Evolutionary conservation across 2,797 vertebrate species (phyloP).

Genomic region (Rhabdophis nuchalis): DNA sequence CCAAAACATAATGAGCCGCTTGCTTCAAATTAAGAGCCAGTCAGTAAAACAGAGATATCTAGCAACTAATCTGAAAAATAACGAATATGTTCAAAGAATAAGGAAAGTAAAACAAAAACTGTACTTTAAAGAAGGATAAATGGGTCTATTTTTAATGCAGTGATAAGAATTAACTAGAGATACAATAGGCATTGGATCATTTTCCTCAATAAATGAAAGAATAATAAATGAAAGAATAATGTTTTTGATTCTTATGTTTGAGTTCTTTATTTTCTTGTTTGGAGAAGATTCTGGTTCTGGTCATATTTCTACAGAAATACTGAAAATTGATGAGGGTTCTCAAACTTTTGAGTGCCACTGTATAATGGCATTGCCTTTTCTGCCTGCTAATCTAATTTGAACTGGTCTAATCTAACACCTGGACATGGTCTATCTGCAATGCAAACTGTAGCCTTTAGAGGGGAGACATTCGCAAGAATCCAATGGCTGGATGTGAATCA

Average conservation of each 20-base stretch:
- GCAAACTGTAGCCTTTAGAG: not conserved
- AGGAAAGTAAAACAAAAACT: not conserved
- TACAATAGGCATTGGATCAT: not conserved
- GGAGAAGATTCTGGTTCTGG: not conserved
- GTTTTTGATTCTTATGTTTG: not conserved
- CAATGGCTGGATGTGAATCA: not conserved
- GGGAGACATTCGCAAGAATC: not conserved
- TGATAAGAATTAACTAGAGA: not conserved
- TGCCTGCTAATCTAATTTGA: not conserved
- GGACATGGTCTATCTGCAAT: not conserved
- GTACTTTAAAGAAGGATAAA: not conserved
- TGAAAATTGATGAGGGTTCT: not conserved
- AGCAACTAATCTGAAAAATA: not conserved
- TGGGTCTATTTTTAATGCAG: not conserved
- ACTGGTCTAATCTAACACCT: no score
- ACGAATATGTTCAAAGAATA: not conserved
- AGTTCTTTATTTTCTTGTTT: not conserved
- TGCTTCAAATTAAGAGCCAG: not conserved
- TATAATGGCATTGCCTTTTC: not conserved
- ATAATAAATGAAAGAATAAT: not conserved
- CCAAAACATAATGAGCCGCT: not conserved
- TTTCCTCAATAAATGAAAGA: not conserved
- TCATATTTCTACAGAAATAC: not conserved
- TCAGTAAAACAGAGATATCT: not conserved
- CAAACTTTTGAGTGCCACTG: not conserved